Percentiles rank a stretch among this genome's conserved stretches.
Conservation (phyloP, 2,888 invertebrate genomes). For the Gnatocerus cornutus region DNA sequence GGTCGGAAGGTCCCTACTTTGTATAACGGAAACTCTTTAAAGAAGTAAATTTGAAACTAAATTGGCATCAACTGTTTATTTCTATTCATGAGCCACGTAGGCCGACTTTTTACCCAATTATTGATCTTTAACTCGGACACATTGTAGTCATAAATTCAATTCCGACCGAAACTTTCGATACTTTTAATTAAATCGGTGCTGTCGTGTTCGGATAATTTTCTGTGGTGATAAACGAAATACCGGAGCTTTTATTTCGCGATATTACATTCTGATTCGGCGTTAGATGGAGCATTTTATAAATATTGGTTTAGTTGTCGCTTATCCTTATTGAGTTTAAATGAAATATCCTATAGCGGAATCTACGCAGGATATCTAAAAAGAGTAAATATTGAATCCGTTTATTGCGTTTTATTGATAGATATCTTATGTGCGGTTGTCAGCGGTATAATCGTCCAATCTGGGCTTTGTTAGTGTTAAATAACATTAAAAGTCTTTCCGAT, state of each 20-base stretch:
- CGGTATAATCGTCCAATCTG: slow-evolving; percentile 21
- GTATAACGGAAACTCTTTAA: slow-evolving; percentile 41
- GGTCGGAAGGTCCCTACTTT: slow-evolving; percentile 36
- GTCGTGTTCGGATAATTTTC: not conserved
- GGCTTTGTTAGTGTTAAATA: slow-evolving; percentile 22
- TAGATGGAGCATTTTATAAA: slow-evolving; percentile 50
- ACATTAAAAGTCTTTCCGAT: slow-evolving; percentile 25
- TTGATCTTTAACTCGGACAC: slow-evolving; percentile 7
- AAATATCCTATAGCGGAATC: slow-evolving; percentile 52
- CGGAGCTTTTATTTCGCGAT: slow-evolving; percentile 26
- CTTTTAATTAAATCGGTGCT: slow-evolving; percentile 33
- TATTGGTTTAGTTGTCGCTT: slow-evolving; percentile 53
- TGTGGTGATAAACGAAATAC: slow-evolving; percentile 20
- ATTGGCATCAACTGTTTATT: slow-evolving; percentile 50
- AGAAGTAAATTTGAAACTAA: slow-evolving; percentile 49
- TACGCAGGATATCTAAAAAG: slow-evolving; percentile 50
- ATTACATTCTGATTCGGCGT: slow-evolving; percentile 38
- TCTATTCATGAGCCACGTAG: slow-evolving; percentile 43
- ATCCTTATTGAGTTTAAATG: slow-evolving; percentile 54
- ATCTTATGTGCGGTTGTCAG: slow-evolving; percentile 39
- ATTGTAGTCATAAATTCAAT: slow-evolving; percentile 26
- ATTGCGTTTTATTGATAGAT: slow-evolving; percentile 48
- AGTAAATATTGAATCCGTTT: slow-evolving; percentile 51
- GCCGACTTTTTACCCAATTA: slow-evolving; percentile 23
- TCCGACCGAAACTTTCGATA: slow-evolving; percentile 13